A percentile compares a stretch with the other conserved stretches of the same genome.
Evolutionary conservation across 2,797 vertebrate genomes (phyloP).

Genomic region (Strix occidentalis): DNA sequence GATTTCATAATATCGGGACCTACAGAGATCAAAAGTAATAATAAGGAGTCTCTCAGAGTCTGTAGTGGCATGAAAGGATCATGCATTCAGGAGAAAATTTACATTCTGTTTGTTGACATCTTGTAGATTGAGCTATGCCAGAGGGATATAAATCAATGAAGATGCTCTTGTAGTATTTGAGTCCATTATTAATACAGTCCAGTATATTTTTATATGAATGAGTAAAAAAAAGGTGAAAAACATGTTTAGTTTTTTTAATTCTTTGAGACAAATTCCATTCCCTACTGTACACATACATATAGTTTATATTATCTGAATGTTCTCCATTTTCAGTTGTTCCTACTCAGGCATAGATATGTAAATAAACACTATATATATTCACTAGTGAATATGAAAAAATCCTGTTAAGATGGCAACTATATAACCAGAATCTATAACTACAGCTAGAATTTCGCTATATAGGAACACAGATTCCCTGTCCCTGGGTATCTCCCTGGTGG

Average conservation of each 20-base stretch:
- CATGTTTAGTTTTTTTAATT: neutral
- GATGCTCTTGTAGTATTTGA: neutral
- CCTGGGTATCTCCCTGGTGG: neutral
- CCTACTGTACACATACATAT: neutral
- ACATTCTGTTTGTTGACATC: neutral
- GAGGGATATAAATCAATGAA: slow-evolving; percentile 58
- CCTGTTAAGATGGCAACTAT: neutral
- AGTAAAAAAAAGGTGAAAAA: neutral
- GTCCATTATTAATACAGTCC: neutral
- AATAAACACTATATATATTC: neutral
- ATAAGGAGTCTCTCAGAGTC: slow-evolving; percentile 16
- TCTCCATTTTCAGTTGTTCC: neutral
- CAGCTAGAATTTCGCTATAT: neutral
- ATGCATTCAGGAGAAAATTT: slow-evolving; percentile 21
- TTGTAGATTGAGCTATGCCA: slow-evolving; percentile 45
- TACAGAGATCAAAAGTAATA: slow-evolving; percentile 52
- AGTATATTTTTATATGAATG: neutral
- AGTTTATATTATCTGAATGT: neutral
- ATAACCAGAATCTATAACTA: neutral
- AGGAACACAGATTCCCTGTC: neutral
- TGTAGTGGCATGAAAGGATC: slow-evolving; percentile 39
- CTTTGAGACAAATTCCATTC: neutral
- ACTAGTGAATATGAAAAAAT: neutral
- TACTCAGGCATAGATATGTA: neutral
- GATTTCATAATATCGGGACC: slow-evolving; percentile 39